A percentile compares a stretch with the other conserved stretches of the same genome.
Evolutionary conservation across 2,797 vertebrate genomes (phyloP).

Genomic region (Nasua narica): DNA sequence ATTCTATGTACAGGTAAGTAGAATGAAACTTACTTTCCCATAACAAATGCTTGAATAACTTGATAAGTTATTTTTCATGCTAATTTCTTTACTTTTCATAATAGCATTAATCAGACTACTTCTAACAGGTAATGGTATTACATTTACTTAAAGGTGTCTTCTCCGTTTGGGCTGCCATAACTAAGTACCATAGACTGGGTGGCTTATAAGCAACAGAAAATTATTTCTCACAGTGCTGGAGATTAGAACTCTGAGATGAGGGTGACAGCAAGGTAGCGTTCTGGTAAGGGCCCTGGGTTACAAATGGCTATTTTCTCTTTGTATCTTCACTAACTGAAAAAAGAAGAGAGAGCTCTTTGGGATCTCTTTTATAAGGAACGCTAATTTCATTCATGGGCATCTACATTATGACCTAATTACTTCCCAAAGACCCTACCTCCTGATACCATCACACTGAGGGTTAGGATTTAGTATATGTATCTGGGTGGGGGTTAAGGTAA

Average conservation of each 20-base stretch:
- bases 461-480: background rate
- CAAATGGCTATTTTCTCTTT: background rate
- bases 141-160: background rate
- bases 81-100: background rate
- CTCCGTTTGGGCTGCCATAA: background rate
- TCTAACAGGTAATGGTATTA: background rate
- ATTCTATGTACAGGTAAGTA: constrained; percentile 96
- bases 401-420: background rate
- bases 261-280: background rate
- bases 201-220: background rate
- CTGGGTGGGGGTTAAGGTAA: background rate
- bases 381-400: background rate
- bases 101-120: background rate
- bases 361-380: background rate
- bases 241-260: background rate
- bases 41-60: background rate
- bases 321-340: background rate
- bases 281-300: background rate
- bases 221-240: background rate
- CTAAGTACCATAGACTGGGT: background rate
- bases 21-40: background rate
- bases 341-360: background rate
- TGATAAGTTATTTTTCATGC: background rate
- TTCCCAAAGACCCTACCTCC: background rate
- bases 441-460: background rate